Base-by-base conservation (phyloP, 53 echinoderm and acorn worm species). In the Hippasteria phrygiana region DNA sequence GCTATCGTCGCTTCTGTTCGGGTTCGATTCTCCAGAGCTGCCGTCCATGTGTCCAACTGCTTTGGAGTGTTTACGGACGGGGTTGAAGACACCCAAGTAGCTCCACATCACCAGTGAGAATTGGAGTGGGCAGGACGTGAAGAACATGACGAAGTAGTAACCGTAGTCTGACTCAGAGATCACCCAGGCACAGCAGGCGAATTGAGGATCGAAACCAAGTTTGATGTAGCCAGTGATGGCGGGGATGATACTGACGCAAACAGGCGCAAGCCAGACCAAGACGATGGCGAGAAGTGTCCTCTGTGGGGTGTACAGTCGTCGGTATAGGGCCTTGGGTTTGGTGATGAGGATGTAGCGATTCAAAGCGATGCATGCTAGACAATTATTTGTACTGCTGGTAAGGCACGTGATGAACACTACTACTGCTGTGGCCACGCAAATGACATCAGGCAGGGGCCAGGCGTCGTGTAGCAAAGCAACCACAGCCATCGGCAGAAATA, bases 141-240 rank as follows among this genome's bases (percentile, higher is more conserved):
- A 79, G 75, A 94, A 76, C 22, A 94, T 41, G 6, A 94, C 53
- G 62, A 90, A 78, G 70, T 92, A 94, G 12, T 24, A 62, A 6
- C 87, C 87, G 10, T 92, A 72, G 71, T 87, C 71, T 1, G 76
- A 51, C 28, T 94, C 88, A 0, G 89, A 83, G 0, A 92, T 92
- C 46, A 92, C 76, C 94, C 92, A 94, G 43, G 90, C 87, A 62
- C 94, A 94, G 87, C 88, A 90, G 86, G 65, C 80, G 74, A 90
- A 94, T 33, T 78, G 80, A 14, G 16, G 45, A 50, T 92, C 92
- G 72, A 92, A 94, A 32, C 94, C 94, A 16, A 92, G 81, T 47
- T 92, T 92, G 32, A 74, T 79, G 47, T 40, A 64, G 4, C 90
- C 79, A 8, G 88, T 87, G 8, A 77, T 45, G 11, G 89, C 64